Evolutionary conservation across 2,888 invertebrate genomes (phyloP).

Genomic region (Leucophenga maculata): DNA sequence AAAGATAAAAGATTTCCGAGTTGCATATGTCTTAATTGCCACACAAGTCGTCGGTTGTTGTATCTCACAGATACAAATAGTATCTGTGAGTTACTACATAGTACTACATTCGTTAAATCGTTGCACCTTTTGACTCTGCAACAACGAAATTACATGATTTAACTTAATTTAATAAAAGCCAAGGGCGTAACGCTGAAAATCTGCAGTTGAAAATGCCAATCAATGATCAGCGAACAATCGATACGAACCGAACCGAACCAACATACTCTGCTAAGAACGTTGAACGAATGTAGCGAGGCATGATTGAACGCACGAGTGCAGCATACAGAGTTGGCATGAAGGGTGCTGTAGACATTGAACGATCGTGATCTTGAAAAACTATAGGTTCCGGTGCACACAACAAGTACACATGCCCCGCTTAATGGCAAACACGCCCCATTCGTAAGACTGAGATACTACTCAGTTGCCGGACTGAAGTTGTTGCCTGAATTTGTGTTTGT

Average conservation of each 20-base stretch:
- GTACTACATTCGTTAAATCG: constrained; percentile 40
- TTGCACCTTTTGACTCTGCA: constrained; percentile 61
- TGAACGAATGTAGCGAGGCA: not conserved
- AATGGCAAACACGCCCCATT: not conserved
- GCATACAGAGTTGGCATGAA: not conserved
- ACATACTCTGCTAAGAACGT: too few relatives aligned
- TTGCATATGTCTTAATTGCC: not conserved
- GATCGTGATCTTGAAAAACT: constrained; percentile 10
- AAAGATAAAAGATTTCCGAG: too few relatives aligned
- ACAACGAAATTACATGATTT: constrained; percentile 64
- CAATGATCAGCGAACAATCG: constrained; percentile 12
- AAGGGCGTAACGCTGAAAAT: constrained; percentile 48
- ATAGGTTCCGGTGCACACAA: constrained; percentile 4
- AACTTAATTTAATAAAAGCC: constrained; percentile 65
- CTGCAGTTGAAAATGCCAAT: constrained; percentile 13
- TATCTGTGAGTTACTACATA: too few relatives aligned
- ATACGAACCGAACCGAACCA: too few relatives aligned
- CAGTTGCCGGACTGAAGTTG: too few relatives aligned
- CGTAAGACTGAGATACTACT: not conserved
- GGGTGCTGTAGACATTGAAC: not conserved
- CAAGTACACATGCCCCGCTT: not conserved
- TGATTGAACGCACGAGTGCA: too few relatives aligned
- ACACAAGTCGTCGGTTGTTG: constrained; percentile 1
- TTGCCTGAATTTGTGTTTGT: not conserved
- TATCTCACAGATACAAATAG: not conserved